A percentile compares a stretch with the other conserved stretches of the same genome.
Conservation (phyloP, 2,797 vertebrate species). For the Coccyzus lansbergi region DNA sequence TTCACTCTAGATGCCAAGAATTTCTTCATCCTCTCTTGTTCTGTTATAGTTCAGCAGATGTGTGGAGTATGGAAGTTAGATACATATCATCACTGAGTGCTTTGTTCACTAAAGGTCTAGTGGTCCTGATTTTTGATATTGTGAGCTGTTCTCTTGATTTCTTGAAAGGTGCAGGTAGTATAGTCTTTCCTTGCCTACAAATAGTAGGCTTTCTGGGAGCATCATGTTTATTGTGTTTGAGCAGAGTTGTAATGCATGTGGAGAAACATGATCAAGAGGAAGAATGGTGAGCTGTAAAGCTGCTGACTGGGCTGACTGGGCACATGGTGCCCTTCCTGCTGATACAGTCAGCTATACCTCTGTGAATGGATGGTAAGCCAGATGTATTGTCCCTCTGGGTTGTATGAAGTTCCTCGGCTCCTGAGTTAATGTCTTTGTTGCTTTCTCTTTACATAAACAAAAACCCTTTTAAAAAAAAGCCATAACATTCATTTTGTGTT, state of each 20-base stretch:
- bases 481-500: neutral
- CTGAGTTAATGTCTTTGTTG: neutral
- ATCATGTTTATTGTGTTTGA: neutral
- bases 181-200: neutral
- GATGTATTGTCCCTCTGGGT: neutral
- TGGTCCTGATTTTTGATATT: neutral
- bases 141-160: neutral
- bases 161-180: neutral
- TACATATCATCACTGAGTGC: neutral
- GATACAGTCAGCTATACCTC: neutral
- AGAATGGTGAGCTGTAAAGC: neutral
- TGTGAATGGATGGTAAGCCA: neutral
- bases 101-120: neutral
- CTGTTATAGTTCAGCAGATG: neutral
- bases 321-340: neutral
- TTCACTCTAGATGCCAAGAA: neutral
- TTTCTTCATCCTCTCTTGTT: neutral
- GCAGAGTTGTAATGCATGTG: neutral
- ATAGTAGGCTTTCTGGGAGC: neutral
- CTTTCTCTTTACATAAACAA: constrained; percentile 34
- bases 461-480: neutral
- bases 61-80: neutral
- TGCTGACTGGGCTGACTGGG: neutral
- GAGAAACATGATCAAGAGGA: neutral
- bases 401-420: neutral